These are phyloP conservation scores for Microvelia longipes DNA, from an alignment of 1,140 invertebrate species.

Conservation along the genomic window DNA sequence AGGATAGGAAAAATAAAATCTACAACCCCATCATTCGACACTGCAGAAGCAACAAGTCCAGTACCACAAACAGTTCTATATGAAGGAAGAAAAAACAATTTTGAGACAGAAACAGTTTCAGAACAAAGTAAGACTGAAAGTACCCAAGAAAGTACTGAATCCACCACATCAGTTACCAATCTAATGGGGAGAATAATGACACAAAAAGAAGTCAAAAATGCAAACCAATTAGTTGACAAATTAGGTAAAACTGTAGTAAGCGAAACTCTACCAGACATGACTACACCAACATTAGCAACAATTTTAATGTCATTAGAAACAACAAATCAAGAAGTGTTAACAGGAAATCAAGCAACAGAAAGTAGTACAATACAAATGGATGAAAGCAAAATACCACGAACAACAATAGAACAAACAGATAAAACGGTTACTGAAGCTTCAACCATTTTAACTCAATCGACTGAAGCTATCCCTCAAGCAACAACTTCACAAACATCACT, in stretches of 20 bases:
- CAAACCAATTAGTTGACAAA: background rate
- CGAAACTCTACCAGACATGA: background rate
- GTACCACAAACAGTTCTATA: background rate
- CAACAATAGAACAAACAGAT: constrained; percentile 12
- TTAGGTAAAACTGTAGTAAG: background rate
- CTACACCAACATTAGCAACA: background rate
- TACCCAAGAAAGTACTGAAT: background rate
- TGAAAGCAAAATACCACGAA: constrained; percentile 14
- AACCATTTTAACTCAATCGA: background rate
- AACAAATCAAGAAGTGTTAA: background rate
- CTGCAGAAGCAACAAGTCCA: background rate
- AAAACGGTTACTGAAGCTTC: constrained; percentile 13
- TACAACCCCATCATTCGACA: background rate
- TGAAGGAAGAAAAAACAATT: background rate
- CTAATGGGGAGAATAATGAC: background rate
- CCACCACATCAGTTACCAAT: background rate
- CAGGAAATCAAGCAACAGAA: background rate
- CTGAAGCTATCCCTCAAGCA: background rate
- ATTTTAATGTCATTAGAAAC: background rate
- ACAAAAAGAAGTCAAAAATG: background rate
- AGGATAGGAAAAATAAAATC: background rate
- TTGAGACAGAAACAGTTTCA: background rate
- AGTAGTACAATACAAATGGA: constrained; percentile 1
- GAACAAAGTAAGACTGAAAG: background rate
- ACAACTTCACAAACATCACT: background rate